A percentile compares a stretch with the other conserved stretches of the same genome.
Conservation (phyloP, 23 tunicate species). For the Botrylloides violaceus region DNA sequence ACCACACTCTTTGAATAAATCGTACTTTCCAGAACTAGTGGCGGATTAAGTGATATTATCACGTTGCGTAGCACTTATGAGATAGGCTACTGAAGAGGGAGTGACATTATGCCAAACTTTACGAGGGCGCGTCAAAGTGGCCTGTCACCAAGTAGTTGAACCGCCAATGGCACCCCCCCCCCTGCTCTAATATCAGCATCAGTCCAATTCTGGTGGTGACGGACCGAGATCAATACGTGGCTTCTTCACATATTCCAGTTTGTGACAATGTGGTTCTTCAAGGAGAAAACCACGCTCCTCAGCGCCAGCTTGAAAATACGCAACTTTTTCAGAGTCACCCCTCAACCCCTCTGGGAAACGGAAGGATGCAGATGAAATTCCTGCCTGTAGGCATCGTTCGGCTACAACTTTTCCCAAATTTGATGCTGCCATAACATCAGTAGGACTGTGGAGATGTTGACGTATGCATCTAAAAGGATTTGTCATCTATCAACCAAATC, state of each 20-base stretch:
- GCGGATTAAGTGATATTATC: too few relatives aligned
- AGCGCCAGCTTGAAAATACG: conserved; percentile 23
- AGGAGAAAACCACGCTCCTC: conserved; percentile 27
- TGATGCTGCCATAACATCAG: conserved; percentile 53
- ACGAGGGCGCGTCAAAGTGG: too few relatives aligned
- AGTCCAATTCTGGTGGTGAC: conserved; percentile 16
- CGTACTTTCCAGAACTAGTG: too few relatives aligned
- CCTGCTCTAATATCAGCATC: background rate
- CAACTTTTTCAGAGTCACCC: conserved; percentile 19
- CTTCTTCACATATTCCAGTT: conserved; percentile 10
- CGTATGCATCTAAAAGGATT: conserved; percentile 31
- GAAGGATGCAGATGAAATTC: conserved; percentile 58
- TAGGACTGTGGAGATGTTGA: conserved; percentile 30
- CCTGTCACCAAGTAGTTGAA: too few relatives aligned
- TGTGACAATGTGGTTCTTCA: conserved; percentile 40
- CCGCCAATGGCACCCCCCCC: too few relatives aligned
- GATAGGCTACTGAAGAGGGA: too few relatives aligned
- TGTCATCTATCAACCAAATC: too few relatives aligned
- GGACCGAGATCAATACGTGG: conserved; percentile 5
- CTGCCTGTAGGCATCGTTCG: conserved; percentile 52
- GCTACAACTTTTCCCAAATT: conserved; percentile 37
- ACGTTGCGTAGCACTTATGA: too few relatives aligned
- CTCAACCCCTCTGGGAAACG: background rate
- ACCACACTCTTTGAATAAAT: too few relatives aligned
- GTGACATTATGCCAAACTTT: too few relatives aligned